These are phyloP conservation scores for Morinoia aosen DNA, from an alignment of 2,888 invertebrate genomes.

Conservation along the genomic window DNA sequence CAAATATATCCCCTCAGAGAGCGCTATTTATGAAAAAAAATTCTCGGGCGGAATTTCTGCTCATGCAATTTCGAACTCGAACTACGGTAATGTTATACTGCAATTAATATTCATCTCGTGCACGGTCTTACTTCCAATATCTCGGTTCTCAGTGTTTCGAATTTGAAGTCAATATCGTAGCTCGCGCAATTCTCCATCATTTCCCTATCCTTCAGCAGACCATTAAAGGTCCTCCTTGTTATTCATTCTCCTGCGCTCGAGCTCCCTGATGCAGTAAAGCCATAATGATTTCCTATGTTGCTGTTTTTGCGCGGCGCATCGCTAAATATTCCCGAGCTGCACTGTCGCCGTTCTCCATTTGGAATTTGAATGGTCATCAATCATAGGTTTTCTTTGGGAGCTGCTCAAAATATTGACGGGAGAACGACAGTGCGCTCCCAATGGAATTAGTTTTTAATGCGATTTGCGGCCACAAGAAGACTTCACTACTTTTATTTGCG, in stretches of 20 bases:
- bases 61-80: background rate
- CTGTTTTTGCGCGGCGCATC: background rate
- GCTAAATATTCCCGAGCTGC: background rate
- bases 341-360: background rate
- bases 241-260: background rate
- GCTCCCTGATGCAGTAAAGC: background rate
- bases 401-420: background rate
- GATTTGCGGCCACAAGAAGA: background rate
- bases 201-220: background rate
- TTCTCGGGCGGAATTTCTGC: background rate
- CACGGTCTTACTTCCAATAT: background rate
- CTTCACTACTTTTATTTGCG: background rate
- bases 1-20: background rate
- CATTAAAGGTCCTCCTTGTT: background rate
- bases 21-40: background rate
- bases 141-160: background rate
- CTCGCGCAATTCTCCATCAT: background rate
- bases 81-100: too few species aligned
- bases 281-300: background rate
- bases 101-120: background rate
- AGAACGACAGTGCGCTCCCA: background rate
- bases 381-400: background rate
- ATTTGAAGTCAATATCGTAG: background rate
- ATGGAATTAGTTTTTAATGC: background rate
- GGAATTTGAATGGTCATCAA: conserved; percentile 4